Evolutionary conservation across 2,888 invertebrate genomes (phyloP), one percentile per base, ranked within the genome.

Genomic region (Noctua fimbriata): DNA sequence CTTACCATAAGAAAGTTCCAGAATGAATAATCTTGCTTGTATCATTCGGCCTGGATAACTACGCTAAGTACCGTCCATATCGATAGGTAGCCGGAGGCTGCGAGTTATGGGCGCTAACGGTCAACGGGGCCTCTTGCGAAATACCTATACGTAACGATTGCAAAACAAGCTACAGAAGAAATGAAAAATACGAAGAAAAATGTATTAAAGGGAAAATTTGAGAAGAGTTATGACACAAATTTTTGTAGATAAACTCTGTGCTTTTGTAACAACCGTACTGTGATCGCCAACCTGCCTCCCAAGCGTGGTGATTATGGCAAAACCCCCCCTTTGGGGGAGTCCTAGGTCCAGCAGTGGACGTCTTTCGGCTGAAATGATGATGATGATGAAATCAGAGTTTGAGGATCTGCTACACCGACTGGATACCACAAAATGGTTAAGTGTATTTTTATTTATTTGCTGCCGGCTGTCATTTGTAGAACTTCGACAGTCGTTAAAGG

Each of bases 61-160:
- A 55, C 36, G 60, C 78, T 86, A 78, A 86, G 63, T 77, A 65
- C 70, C 44, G 32, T 6, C 66, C 47, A 6, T 69, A 78, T 85
- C 49, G 74, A 80, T 74, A 74, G 82, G 60, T 60, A 52, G 71
- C 85, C 72, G 28, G 71, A n/a, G 81, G 87, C 44, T 2, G 65
- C 44, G 55, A 81, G 76, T 83, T 83, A 88, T 76, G 76, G 82
- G 49, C 66, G 78, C 83, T 88, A 89, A 88, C 87, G 87, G 83
- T 81, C 79, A 66, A 12, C 73, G 41, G 52, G 44, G 65, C 73
- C 72, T 72, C 72, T 79, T 55, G 60, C 65, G 69, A 78, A 79
- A 86, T 79, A 77, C 77, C 71, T 72, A 60, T 66, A 65, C 10
- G 78, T 85, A 88, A 24, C 1, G 83, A 69, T 44, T 1, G 72